These are phyloP conservation scores for Drosophila borealis DNA, from an alignment of 2,888 invertebrate genomes.

Conservation along the genomic window DNA sequence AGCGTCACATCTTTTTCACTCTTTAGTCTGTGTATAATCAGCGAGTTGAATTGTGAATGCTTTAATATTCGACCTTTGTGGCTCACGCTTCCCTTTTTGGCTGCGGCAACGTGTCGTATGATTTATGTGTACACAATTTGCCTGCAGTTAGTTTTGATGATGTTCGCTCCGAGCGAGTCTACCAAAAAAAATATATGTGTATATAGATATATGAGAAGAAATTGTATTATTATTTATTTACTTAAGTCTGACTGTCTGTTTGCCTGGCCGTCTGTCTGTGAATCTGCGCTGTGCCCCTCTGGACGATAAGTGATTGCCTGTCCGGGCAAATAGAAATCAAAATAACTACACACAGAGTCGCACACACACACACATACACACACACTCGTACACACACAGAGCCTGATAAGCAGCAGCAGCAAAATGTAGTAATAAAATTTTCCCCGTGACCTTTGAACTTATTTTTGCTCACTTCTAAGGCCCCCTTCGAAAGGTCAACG, in stretches of 20 bases:
- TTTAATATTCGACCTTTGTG: slow-evolving; percentile 46
- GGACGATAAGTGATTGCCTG: slow-evolving; percentile 67
- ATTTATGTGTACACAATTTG: slow-evolving; percentile 67
- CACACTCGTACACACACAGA: neutral
- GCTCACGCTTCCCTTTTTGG: slow-evolving; percentile 25
- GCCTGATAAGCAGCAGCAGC: slow-evolving; percentile 42
- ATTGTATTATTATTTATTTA: slow-evolving; percentile 64
- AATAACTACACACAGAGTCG: slow-evolving; percentile 28
- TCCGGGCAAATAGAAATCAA: slow-evolving; percentile 70
- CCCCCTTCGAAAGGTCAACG: slow-evolving; percentile 40
- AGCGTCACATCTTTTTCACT: slow-evolving; percentile 49
- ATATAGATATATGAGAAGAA: neutral
- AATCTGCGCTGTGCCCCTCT: slow-evolving; percentile 35
- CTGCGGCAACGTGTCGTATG: slow-evolving; percentile 56
- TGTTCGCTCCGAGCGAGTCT: slow-evolving; percentile 26
- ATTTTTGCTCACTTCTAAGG: slow-evolving; percentile 25
- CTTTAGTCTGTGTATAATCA: slow-evolving; percentile 50
- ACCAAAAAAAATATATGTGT: neutral
- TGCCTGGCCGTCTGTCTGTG: slow-evolving; percentile 24
- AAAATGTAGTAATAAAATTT: slow-evolving; percentile 45
- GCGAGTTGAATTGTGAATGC: slow-evolving; percentile 46
- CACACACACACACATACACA: slow-evolving; percentile 14
- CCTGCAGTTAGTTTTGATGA: slow-evolving; percentile 65
- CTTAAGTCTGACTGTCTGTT: slow-evolving; percentile 30
- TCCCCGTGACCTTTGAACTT: slow-evolving; percentile 55